These are phyloP conservation scores for Falco biarmicus DNA, from an alignment of 2,797 vertebrate species.

Conservation along the genomic window DNA sequence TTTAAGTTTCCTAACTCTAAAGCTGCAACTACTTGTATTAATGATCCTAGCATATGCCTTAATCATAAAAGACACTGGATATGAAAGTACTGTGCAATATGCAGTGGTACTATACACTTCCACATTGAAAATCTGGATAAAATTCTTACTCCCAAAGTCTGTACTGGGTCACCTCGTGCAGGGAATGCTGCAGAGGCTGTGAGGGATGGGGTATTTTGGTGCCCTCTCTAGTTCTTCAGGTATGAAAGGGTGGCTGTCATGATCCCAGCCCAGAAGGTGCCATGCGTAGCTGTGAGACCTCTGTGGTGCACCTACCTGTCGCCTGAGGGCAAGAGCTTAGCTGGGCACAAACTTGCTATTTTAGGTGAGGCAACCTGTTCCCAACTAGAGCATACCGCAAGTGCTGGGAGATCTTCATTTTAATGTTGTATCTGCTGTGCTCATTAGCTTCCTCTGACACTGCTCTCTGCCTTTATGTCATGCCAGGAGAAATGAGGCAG, in stretches of 20 bases:
- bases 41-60: neutral
- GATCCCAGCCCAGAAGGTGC: neutral
- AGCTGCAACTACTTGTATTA: neutral
- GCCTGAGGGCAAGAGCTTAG: neutral
- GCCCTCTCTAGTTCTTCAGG: neutral
- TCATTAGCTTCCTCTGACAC: rapidly evolving
- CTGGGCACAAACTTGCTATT: neutral
- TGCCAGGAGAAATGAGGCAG: neutral
- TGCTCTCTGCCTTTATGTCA: neutral
- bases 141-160: neutral
- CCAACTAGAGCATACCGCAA: rapidly evolving
- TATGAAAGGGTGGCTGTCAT: neutral
- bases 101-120: neutral
- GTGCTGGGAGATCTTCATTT: neutral
- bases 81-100: neutral
- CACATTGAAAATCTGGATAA: neutral
- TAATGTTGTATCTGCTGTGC: neutral
- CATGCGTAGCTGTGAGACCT: neutral
- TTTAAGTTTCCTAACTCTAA: neutral
- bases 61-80: neutral
- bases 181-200: neutral
- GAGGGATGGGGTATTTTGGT: rapidly evolving
- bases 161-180: neutral
- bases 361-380: neutral
- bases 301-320: rapidly evolving